These are phyloP conservation scores for Cynoglossus semilaevis DNA, from an alignment of 2,113 vertebrate species.

Conservation along the genomic window DNA sequence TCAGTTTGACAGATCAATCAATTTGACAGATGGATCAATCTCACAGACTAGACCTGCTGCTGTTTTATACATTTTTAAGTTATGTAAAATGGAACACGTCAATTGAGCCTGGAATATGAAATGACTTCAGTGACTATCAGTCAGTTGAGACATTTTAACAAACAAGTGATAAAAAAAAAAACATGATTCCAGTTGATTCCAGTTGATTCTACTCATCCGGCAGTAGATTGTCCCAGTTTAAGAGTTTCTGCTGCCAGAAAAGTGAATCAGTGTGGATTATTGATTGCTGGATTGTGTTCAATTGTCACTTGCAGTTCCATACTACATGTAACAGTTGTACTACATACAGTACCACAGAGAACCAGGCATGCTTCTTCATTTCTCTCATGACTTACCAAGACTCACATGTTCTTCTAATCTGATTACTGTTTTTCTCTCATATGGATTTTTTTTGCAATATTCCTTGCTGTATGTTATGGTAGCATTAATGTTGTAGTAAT, in stretches of 20 bases:
- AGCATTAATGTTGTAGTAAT: too few species aligned
- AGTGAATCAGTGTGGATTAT: constrained; percentile 6
- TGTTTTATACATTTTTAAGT: constrained; percentile 52
- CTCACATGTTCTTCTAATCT: neutral
- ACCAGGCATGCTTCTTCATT: constrained; percentile 9
- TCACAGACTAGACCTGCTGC: constrained; percentile 38
- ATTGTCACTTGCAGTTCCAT: neutral
- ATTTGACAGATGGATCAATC: constrained; percentile 2
- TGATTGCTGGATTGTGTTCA: constrained; percentile 4
- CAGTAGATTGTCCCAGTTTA: neutral
- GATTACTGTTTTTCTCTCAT: too few species aligned
- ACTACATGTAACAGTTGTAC: neutral
- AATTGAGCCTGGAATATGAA: constrained; percentile 41
- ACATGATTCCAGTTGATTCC: neutral
- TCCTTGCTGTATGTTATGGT: too few species aligned
- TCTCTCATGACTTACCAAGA: constrained; percentile 23
- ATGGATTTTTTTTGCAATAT: too few species aligned
- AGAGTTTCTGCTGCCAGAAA: constrained; percentile 9
- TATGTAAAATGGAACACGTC: constrained; percentile 12
- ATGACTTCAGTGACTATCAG: constrained; percentile 19
- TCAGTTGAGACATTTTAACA: too few species aligned
- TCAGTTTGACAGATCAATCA: too few species aligned
- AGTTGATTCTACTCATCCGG: constrained; percentile 16
- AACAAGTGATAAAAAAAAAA: neutral
- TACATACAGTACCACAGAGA: neutral